Evolutionary conservation across 2,797 vertebrate species (phyloP).

Genomic region (Xenentodon cancila): DNA sequence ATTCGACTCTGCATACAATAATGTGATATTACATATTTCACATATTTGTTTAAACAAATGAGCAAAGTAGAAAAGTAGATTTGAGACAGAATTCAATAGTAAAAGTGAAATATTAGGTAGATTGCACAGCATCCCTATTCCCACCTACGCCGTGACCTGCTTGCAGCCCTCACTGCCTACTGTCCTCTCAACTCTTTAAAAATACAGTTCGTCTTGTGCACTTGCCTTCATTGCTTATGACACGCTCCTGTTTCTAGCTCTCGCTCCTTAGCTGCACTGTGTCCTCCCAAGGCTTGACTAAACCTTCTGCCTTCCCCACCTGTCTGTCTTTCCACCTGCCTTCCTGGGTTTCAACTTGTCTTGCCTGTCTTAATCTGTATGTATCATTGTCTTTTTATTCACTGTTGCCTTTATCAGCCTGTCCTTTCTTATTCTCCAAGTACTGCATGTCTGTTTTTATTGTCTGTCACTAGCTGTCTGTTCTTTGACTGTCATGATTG

Average conservation of each 20-base stretch:
- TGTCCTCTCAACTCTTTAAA: constrained; percentile 74
- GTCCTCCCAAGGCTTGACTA: constrained; percentile 55
- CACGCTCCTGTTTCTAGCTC: constrained; percentile 63
- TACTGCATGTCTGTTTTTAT: constrained; percentile 46
- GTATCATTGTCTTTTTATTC: constrained; percentile 53
- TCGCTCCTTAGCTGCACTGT: constrained; percentile 52
- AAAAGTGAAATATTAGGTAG: constrained; percentile 38
- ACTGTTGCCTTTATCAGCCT: constrained; percentile 52
- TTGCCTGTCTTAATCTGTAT: constrained; percentile 54
- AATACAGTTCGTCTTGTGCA: constrained; percentile 70
- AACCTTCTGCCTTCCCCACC: constrained; percentile 36
- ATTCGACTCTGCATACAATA: neutral
- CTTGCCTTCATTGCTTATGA: constrained; percentile 73
- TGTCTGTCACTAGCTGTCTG: constrained; percentile 44
- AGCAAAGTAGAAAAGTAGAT: neutral
- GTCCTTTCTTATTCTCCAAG: constrained; percentile 46
- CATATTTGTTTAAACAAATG: too few species aligned
- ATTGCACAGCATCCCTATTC: constrained; percentile 1
- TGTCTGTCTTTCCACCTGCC: constrained; percentile 27
- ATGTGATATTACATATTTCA: too few species aligned
- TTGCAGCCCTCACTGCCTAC: constrained; percentile 23
- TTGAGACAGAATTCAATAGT: neutral
- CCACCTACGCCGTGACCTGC: constrained; percentile 15
- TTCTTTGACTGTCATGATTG: constrained; percentile 45
- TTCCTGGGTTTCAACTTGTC: constrained; percentile 39